phyloP scores from a whole-genome alignment of 1,140 invertebrate species.

The Orussus abietinus region DNA sequence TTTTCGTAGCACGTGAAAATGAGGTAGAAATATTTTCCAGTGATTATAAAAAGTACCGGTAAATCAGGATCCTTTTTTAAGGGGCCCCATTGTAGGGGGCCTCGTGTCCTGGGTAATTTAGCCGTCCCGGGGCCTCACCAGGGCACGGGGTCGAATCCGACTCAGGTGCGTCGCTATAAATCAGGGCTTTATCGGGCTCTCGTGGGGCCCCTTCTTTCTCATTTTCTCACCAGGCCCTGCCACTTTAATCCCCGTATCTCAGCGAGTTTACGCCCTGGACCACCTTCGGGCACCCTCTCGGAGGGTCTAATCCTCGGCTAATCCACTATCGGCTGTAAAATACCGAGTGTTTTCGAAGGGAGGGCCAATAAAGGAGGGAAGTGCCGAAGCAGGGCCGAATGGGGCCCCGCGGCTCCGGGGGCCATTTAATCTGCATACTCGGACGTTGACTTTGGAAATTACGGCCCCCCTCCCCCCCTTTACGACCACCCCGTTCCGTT shows the following conservation, averaged over 20 bases:
- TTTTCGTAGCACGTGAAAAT: too few species aligned
- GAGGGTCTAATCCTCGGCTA: constrained; percentile 26
- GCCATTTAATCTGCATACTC: constrained; percentile 41
- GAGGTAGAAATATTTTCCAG: too few species aligned
- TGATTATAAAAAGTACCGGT: too few species aligned
- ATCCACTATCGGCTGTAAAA: constrained; percentile 34
- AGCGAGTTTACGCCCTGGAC: constrained; percentile 24
- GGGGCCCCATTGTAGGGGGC: too few species aligned
- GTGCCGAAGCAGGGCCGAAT: too few species aligned
- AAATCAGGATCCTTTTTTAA: too few species aligned
- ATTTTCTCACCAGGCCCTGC: constrained; percentile 1
- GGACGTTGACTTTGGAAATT: constrained; percentile 49
- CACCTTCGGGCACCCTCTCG: constrained; percentile 8
- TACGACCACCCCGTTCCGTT: too few species aligned
- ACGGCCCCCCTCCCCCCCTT: too few species aligned
- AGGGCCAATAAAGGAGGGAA: constrained; percentile 22
- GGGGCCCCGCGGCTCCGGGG: too few species aligned
- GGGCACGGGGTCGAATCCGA: too few species aligned
- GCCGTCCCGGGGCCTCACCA: too few species aligned
- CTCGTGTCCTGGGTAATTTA: too few species aligned
- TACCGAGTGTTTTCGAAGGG: constrained; percentile 26
- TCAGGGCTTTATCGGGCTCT: constrained; percentile 17
- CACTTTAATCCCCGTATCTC: constrained; percentile 21
- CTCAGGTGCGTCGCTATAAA: constrained; percentile 14
- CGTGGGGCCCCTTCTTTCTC: constrained; percentile 12